Evolutionary conservation across 2,888 invertebrate genomes (phyloP).

Genomic region (Steromphala cineraria): DNA sequence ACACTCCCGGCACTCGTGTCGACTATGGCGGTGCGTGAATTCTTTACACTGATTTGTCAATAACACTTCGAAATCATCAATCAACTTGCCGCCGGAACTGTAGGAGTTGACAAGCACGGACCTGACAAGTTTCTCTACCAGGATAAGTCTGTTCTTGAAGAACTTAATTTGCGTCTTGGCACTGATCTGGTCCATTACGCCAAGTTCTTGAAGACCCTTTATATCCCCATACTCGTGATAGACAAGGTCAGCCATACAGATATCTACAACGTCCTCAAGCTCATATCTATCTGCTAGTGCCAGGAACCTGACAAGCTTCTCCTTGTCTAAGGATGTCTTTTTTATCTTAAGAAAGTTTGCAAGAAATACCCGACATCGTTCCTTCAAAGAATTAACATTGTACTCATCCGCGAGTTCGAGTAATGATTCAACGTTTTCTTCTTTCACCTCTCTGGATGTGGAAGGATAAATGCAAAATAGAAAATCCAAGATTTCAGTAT

Average conservation of each 20-base stretch:
- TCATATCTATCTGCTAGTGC: background rate
- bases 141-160: background rate
- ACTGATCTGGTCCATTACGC: background rate
- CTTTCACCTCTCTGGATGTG: background rate
- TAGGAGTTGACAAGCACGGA: background rate
- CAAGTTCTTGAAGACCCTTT: background rate
- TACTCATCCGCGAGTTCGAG: background rate
- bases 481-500: slow-evolving; percentile 70
- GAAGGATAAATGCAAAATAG: slow-evolving; percentile 72
- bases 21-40: background rate
- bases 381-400: background rate
- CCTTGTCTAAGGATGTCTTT: background rate
- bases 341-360: background rate
- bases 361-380: background rate
- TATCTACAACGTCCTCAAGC: background rate
- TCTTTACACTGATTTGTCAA: background rate
- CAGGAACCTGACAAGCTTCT: background rate
- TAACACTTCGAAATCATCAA: background rate
- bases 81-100: background rate
- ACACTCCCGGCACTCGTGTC: background rate
- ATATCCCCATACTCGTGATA: background rate
- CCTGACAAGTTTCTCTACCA: background rate
- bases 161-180: background rate
- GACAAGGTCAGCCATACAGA: background rate
- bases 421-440: background rate